Conservation (phyloP, 2,113 vertebrate species). For the Phylloscopus whistleri region DNA sequence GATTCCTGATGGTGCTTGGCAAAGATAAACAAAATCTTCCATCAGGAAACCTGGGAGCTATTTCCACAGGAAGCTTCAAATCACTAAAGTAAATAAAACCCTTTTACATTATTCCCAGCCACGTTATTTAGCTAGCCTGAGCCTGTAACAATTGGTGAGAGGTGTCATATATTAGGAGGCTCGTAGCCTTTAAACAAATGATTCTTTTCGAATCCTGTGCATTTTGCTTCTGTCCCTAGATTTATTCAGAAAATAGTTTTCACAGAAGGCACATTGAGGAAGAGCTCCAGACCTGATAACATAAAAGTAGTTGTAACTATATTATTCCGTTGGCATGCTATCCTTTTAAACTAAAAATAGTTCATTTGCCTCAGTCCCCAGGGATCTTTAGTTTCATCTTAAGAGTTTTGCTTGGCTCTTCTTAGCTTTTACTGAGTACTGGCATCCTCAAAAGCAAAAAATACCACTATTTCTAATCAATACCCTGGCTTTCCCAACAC, state of each 20-base stretch:
- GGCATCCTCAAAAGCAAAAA: neutral
- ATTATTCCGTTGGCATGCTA: constrained; percentile 13
- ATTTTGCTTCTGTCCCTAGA: neutral
- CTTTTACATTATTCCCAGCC: constrained; percentile 71
- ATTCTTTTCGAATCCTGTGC: neutral
- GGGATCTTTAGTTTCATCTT: constrained; percentile 2
- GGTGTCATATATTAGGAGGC: constrained; percentile 39
- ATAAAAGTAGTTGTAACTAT: constrained; percentile 1
- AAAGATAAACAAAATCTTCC: constrained; percentile 99
- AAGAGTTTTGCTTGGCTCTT: constrained; percentile 7
- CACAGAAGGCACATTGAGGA: neutral
- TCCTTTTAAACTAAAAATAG: constrained; percentile 30
- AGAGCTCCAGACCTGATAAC: constrained; percentile 8
- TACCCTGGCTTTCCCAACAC: constrained; percentile 33
- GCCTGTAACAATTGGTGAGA: constrained; percentile 42
- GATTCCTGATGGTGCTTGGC: constrained; percentile 96
- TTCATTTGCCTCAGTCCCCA: neutral
- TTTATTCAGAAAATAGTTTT: constrained; percentile 10
- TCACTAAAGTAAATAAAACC: constrained; percentile 98
- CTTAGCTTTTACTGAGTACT: neutral
- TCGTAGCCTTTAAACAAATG: neutral
- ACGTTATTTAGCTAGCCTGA: constrained; percentile 50
- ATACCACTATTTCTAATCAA: constrained; percentile 26
- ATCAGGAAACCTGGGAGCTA: constrained; percentile 98
- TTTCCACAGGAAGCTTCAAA: constrained; percentile 99